phyloP scores from a whole-genome alignment of 37 sponge, comb jelly and placozoan genomes.

The Beroe ovata region DNA sequence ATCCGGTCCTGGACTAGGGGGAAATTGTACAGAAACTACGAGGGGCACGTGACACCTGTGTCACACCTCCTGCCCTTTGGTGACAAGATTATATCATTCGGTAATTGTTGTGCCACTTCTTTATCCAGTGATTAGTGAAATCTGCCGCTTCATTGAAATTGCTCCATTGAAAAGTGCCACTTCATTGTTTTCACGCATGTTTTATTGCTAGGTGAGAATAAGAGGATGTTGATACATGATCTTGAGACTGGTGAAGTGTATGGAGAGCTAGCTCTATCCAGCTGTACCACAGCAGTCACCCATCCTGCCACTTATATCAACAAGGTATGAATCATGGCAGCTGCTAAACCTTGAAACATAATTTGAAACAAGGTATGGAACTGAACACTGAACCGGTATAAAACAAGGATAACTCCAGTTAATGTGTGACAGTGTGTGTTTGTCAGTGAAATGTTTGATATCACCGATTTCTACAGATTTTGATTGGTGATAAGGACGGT shows the following conservation, averaged over 20 bases:
- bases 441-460: too few species aligned
- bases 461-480: too few species aligned
- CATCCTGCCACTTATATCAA: slow-evolving; percentile 97
- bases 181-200: too few species aligned
- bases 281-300: slow-evolving; percentile 70
- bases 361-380: too few species aligned
- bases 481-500: slow-evolving; percentile 85
- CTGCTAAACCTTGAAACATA: too few species aligned
- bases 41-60: slow-evolving; percentile 72
- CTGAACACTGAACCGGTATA: too few species aligned
- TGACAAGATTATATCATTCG: slow-evolving; percentile 83
- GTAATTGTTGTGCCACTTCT: too few species aligned
- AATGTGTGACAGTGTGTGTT: too few species aligned
- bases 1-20: slow-evolving; percentile 17
- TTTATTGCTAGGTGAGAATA: neutral
- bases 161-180: too few species aligned
- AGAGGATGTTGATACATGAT: slow-evolving; percentile 39
- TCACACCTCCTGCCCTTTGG: slow-evolving; percentile 78
- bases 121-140: neutral
- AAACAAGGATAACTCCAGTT: too few species aligned
- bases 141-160: neutral
- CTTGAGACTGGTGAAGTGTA: slow-evolving; percentile 74
- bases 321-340: too few species aligned
- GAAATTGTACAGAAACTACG: slow-evolving; percentile 36
- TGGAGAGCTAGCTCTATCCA: slow-evolving; percentile 80